A percentile compares a stretch with the other conserved stretches of the same genome.
Evolutionary conservation across 2,113 vertebrate species (phyloP).

Genomic region (Piliocolobus tephrosceles): DNA sequence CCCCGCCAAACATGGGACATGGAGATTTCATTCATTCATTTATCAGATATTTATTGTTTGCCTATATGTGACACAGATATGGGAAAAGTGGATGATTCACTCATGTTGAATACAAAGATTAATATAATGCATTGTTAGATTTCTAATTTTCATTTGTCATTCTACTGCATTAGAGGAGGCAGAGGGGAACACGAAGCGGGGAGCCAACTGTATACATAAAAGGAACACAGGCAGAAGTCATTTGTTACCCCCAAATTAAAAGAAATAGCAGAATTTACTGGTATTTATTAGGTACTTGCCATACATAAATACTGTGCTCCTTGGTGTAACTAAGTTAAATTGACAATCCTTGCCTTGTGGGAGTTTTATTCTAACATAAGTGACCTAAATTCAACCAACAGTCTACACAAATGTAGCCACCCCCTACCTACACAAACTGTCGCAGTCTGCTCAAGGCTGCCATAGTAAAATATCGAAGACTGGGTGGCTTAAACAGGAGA

Average conservation of each 20-base stretch:
- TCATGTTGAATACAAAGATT: neutral
- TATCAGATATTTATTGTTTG: neutral
- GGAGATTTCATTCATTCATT: neutral
- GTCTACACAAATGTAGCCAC: neutral
- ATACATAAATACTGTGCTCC: neutral
- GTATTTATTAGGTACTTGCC: neutral
- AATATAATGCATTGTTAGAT: neutral
- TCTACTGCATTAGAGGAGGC: neutral
- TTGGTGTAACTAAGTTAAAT: neutral
- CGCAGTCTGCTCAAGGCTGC: neutral
- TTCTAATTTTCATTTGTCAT: neutral
- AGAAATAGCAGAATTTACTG: neutral
- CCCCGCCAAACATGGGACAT: neutral
- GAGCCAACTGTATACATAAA: neutral
- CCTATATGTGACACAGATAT: too few species aligned
- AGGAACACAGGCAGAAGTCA: neutral
- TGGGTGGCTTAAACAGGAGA: neutral
- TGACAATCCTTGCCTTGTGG: neutral
- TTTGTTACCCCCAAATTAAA: neutral
- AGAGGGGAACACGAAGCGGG: neutral
- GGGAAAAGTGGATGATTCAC: neutral
- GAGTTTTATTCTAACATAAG: neutral
- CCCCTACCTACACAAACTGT: neutral
- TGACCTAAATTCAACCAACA: slow-evolving; percentile 46
- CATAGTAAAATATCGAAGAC: neutral